These are phyloP conservation scores for Apodemia zela DNA, from an alignment of 2,888 invertebrate genomes.

Conservation along the genomic window DNA sequence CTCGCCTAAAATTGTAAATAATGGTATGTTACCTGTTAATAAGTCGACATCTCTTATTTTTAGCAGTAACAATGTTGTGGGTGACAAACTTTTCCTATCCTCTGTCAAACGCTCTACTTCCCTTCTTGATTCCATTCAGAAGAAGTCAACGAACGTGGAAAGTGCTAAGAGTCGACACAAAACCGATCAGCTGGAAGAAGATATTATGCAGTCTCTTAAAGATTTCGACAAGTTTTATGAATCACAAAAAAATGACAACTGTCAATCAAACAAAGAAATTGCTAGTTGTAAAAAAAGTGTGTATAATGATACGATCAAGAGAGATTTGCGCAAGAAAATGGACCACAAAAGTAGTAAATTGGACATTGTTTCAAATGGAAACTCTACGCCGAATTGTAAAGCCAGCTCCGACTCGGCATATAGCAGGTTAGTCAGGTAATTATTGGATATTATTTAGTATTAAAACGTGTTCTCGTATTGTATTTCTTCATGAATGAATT, in stretches of 20 bases:
- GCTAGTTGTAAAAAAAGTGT: conserved; percentile 41
- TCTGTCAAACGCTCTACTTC: conserved; percentile 79
- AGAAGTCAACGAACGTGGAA: conserved; percentile 58
- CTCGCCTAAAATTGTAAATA: conserved; percentile 55
- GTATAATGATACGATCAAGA: conserved; percentile 52
- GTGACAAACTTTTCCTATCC: conserved; percentile 70
- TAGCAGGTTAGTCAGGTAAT: conserved; percentile 86
- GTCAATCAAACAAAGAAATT: conserved; percentile 47
- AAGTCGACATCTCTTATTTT: conserved; percentile 79
- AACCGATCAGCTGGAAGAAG: conserved; percentile 69
- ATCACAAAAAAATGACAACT: conserved; percentile 55
- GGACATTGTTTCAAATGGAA: conserved; percentile 54
- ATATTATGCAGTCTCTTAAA: conserved; percentile 73
- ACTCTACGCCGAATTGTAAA: conserved; percentile 63
- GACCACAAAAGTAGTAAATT: conserved; percentile 59
- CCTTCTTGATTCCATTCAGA: conserved; percentile 76
- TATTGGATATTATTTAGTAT: conserved; percentile 4
- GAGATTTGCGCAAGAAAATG: conserved; percentile 48
- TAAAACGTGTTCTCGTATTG: not conserved
- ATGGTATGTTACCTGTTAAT: conserved; percentile 68
- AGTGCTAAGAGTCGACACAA: conserved; percentile 64
- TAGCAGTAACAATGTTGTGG: conserved; percentile 75
- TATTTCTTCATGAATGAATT: not conserved
- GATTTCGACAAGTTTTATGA: conserved; percentile 75
- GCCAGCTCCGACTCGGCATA: conserved; percentile 87